Percentiles rank a stretch among this genome's conserved stretches.
Conservation (phyloP, 2,797 vertebrate genomes). For the Cryptoblepharus egeriae region DNA sequence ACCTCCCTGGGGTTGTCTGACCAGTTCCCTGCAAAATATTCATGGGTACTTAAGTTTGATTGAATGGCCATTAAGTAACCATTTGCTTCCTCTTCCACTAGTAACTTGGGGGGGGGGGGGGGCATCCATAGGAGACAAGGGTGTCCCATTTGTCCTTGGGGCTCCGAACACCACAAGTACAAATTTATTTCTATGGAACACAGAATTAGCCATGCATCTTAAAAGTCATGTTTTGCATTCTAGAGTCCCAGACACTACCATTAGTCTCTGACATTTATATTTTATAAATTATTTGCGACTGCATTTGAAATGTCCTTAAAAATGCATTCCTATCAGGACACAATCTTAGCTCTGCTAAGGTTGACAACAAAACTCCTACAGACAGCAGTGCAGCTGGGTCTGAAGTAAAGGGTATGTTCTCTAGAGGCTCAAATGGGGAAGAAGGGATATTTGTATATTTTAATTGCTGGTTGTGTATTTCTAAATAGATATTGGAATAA, state of each 20-base stretch:
- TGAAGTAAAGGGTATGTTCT: background rate
- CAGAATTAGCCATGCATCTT: background rate
- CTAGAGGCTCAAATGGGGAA: background rate
- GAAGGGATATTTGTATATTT: background rate
- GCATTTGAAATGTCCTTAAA: background rate
- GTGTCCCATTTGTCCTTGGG: background rate
- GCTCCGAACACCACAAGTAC: background rate
- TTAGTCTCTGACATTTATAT: background rate
- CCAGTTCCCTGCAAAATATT: background rate
- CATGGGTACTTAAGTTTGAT: background rate
- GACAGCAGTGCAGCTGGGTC: background rate
- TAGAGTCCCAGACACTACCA: background rate
- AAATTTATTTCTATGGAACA: background rate
- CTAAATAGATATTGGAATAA: background rate
- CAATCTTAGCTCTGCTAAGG: background rate
- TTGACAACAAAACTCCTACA: background rate
- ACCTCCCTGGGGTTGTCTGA: background rate
- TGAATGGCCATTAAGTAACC: background rate
- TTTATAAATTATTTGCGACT: slow-evolving; percentile 17
- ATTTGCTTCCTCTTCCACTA: background rate
- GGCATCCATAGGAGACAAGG: background rate
- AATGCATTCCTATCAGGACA: background rate
- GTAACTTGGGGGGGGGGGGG: background rate
- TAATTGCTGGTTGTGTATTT: slow-evolving; percentile 17
- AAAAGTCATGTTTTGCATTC: slow-evolving; percentile 1